Evolutionary conservation across 2,797 vertebrate species (phyloP), one percentile per base, ranked within the genome.

Genomic region (Enteromius radiatus): DNA sequence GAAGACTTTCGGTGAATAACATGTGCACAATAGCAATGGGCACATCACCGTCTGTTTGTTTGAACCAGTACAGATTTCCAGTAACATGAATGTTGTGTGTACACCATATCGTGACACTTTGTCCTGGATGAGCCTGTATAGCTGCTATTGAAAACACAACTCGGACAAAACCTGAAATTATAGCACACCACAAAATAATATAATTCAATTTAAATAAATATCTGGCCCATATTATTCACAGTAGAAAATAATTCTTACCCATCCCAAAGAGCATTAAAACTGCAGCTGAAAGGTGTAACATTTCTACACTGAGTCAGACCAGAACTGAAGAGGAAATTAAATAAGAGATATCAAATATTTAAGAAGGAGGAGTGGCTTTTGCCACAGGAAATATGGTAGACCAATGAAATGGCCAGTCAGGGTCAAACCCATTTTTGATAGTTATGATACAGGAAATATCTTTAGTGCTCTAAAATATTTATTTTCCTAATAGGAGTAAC

Each of bases 321-420:
- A 64, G 59, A 64, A 10, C 26, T 77, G 59, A 77, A 77, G 6
- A 77, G 76, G 76, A 77, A 77, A 63, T 77, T 31, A 77, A 77
- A 23, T 47, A 56, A 17, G 59, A 1, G 38, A 77, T 64, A 45
- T 47, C 17, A 47, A 4, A 64, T 77, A 31, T 33, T 64, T n/a
- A 77, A 63, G 54, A 1, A 59, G 74, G 54, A 61, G 56, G 56
- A 64, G 76, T 45, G 75, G 75, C 59, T 45, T 63, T 77, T 31
- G 15, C 9, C 10, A 14, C 23, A 28, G 36, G n/a, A 64, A 45
- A 43, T 10, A 17, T 61, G 10, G 4, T 28, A 59, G 36, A 61
- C 52, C 49, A 26, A 1, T 59, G 11, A 59, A 26, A 41, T 61
- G n/a, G 49, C n/a, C 73, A 41, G 52, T 38, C 1, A 14, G 38